Base-by-base conservation (phyloP, 2,797 vertebrate genomes). In the Sebastes minor region DNA sequence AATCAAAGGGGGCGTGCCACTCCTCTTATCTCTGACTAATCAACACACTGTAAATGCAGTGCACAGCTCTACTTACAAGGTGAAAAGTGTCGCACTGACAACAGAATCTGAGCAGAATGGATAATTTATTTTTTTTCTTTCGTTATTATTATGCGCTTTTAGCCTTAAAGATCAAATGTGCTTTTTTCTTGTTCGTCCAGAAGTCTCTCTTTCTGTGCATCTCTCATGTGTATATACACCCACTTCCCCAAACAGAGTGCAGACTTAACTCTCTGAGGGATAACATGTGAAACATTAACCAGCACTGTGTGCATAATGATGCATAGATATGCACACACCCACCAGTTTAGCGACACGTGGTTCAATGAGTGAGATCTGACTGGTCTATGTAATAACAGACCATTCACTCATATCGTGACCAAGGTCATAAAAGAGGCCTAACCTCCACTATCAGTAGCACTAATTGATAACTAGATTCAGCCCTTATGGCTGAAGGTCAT, bases 391-490 rank as follows among this genome's bases (percentile, higher is more conserved):
- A 55, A 83, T 81, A 70, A 87, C 8, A 72, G 66, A 27, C 42
- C 16, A 30, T 74, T 82, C 23, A 28, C 53, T 82, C 64, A 56
- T 25, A 73, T 65, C 2, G 1, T 60, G 55, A 64, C 70, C 9
- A 52, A 80, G 76, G 85, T 83, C 38, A 70, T 72, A 80, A 80
- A 78, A 56, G 27, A 80, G 14, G 25, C 56, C 46, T n/a, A 57
- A 78, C 65, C 67, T 78, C 68, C 60, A 77, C 66, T 63, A 71
- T 68, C 72, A 57, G 22, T 79, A 65, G 81, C 80, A 60, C 65
- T 87, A 84, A 90, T 76, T 90, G 80, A 88, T 85, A 88, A 85
- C 64, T 66, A 69, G 38, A 78, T 82, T 78, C 70, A 81, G 46
- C 74, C 35, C 74, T 87, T 75, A 57, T 69, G 56, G 49, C 52